Evolutionary conservation across 2,888 invertebrate species (phyloP).

Genomic region (Drosophila tanythrix): DNA sequence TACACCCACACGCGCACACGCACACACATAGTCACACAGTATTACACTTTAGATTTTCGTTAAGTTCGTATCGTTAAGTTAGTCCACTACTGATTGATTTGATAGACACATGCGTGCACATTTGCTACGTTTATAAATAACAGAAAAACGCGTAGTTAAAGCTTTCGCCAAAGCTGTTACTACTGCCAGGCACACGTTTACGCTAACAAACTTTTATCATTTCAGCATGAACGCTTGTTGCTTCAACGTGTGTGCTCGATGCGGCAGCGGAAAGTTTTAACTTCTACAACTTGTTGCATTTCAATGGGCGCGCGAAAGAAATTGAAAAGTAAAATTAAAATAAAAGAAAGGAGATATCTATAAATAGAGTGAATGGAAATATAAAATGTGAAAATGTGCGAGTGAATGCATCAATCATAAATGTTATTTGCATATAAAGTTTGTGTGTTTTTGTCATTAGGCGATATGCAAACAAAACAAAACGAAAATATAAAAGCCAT

Average conservation of each 20-base stretch:
- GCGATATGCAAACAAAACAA: neutral
- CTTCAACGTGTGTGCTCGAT: conserved; percentile 48
- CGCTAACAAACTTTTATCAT: conserved; percentile 69
- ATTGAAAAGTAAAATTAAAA: conserved; percentile 7
- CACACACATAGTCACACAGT: neutral
- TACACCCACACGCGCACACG: too few species aligned
- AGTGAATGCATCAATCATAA: conserved; percentile 12
- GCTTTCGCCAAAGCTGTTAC: conserved; percentile 40
- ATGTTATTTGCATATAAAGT: conserved; percentile 20
- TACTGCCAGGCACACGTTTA: conserved; percentile 13
- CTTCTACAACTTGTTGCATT: neutral
- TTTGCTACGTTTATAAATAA: neutral
- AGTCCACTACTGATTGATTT: neutral
- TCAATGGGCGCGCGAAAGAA: conserved; percentile 31
- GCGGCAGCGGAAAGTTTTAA: conserved; percentile 3
- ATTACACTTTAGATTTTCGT: neutral
- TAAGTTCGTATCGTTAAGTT: conserved; percentile 4
- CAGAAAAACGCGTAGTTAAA: conserved; percentile 11
- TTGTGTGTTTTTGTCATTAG: neutral
- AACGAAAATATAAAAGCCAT: neutral
- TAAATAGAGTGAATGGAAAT: conserved; percentile 1
- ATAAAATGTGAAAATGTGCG: conserved; percentile 1
- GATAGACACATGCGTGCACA: neutral
- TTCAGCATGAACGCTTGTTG: conserved; percentile 68
- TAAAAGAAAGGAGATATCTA: neutral